Percentiles rank a stretch among this genome's conserved stretches.
phyloP scores from a whole-genome alignment of 1,140 invertebrate species.

The Drosophila burlai region DNA sequence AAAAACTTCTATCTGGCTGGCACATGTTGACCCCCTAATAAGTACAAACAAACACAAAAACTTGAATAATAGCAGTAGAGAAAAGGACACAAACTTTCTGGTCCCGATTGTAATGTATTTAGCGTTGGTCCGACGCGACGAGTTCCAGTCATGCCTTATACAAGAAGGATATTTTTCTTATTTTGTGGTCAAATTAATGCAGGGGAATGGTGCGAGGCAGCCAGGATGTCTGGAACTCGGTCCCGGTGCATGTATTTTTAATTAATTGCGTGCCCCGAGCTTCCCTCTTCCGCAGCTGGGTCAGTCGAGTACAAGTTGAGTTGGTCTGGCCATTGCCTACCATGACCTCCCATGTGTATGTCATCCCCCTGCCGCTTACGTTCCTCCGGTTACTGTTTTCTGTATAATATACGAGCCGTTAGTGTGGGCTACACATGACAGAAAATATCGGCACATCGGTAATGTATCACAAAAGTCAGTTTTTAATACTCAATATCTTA shows the following conservation, averaged over 20 bases:
- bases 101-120: conserved; percentile 67
- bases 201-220: conserved; percentile 15
- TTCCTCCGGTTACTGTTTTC: conserved; percentile 18
- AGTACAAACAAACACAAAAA: conserved; percentile 7
- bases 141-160: conserved; percentile 27
- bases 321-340: conserved; percentile 29
- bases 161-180: conserved; percentile 49
- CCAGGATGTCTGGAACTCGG: conserved; percentile 65
- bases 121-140: conserved; percentile 36
- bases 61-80: background rate
- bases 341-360: conserved; percentile 52
- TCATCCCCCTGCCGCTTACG: background rate
- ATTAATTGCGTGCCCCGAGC: conserved; percentile 71
- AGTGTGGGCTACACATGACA: background rate
- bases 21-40: conserved; percentile 47
- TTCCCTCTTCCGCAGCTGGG: conserved; percentile 9
- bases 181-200: conserved; percentile 73
- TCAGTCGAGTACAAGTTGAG: conserved; percentile 25
- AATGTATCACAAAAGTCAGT: background rate
- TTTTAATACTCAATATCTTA: background rate
- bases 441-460: background rate
- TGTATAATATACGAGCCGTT: background rate
- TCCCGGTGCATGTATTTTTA: conserved; percentile 80
- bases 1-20: conserved; percentile 25
- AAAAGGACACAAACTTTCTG: conserved; percentile 19